Conservation (phyloP, 2,797 vertebrate species). For the Semotilus atromaculatus region DNA sequence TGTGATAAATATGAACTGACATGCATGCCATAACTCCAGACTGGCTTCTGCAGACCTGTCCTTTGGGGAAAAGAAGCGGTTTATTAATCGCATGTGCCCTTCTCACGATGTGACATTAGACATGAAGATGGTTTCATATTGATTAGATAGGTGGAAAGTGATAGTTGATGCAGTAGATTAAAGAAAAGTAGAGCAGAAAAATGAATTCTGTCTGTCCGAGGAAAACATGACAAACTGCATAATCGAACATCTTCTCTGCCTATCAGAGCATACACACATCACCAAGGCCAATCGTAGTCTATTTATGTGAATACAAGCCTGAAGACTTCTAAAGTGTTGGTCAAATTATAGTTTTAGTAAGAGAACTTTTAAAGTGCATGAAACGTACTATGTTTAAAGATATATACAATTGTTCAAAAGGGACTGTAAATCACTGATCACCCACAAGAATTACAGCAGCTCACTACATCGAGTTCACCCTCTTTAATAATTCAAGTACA, state of each 20-base stretch:
- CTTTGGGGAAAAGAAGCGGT: background rate
- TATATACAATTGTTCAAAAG: background rate
- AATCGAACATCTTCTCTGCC: background rate
- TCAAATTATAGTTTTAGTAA: too few species aligned
- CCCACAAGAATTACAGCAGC: background rate
- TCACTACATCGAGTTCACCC: background rate
- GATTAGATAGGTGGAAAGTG: background rate
- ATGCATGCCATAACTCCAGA: background rate
- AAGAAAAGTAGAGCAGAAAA: slow-evolving; percentile 4
- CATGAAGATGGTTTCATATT: slow-evolving; percentile 8
- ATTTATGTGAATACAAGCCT: background rate
- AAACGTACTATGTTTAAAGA: background rate
- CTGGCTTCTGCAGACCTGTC: background rate
- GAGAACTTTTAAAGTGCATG: background rate
- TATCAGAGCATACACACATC: background rate
- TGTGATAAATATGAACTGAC: slow-evolving; percentile 32
- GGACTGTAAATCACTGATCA: background rate
- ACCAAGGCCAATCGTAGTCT: background rate
- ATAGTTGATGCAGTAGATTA: background rate
- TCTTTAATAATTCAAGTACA: background rate
- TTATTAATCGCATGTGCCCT: slow-evolving; percentile 21
- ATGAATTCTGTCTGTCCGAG: background rate
- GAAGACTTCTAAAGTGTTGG: background rate
- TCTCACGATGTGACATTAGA: slow-evolving; percentile 10
- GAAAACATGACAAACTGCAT: background rate